Base-by-base conservation (phyloP, 2,888 invertebrate species). In the Epinotia nisella region DNA sequence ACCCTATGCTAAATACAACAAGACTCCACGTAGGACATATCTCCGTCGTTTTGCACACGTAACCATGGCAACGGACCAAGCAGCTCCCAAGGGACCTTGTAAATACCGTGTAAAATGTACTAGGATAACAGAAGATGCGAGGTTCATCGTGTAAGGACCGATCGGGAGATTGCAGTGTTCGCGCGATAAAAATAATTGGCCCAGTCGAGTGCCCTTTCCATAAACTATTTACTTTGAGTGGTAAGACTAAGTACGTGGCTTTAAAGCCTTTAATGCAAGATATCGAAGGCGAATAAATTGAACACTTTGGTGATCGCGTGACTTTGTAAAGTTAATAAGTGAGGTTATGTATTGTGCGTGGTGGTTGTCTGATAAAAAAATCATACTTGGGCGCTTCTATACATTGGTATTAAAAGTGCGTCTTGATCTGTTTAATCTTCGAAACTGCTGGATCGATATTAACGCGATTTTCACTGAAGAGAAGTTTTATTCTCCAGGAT, bases 101-200 rank as follows among this genome's bases (percentile, higher is more conserved):
- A 91, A 91, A 87, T 84, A 83, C 83, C 83, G 87, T 90, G 89
- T 90, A 90, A 89, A 83, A 82, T 79, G 81, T 90, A 92, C 91
- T 79, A 91, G 87, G 91, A 74, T 69, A 76, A 73, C 87, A 92
- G 85, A 82, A 82, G 59, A 75, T 69, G 75, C 71, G 75, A 81
- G 80, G 82, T 76, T 78, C 75, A 71, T 68, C 59, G 55, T 71
- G 73, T 53, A 69, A 61, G 73, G 70, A 67, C 71, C 64, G 78
- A 75, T 76, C 68, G 69, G 71, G 71, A 77, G 75, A 71, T 76
- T 75, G 60, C 67, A 74, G 62, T 56, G 35, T 58, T 71, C 75
- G 78, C 74, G 79, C 78, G 81, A 82, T 86, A 83, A 82, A 83
- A 84, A 82, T 85, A 85, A 87, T 87, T 85, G 84, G 81, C 82